Evolutionary conservation across 2,888 invertebrate genomes (phyloP).

Genomic region (Cephonodes hylas): DNA sequence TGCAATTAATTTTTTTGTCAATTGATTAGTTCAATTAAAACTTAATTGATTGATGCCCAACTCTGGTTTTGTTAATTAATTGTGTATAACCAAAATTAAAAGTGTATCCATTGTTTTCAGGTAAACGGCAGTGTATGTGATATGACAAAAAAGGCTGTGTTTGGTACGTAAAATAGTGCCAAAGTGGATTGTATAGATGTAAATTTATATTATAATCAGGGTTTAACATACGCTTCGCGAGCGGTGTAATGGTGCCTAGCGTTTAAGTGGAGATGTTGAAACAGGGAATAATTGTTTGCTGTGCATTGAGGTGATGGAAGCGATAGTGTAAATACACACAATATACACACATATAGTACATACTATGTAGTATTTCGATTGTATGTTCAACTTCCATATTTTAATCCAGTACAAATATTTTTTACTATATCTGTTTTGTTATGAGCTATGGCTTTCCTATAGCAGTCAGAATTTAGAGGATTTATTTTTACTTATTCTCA

Average conservation of each 20-base stretch:
- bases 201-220: constrained; percentile 40
- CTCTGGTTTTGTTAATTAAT: not conserved
- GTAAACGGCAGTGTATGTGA: constrained; percentile 30
- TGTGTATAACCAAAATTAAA: not conserved
- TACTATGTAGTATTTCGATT: too few species aligned
- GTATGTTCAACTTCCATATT: too few species aligned
- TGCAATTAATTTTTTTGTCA: too few species aligned
- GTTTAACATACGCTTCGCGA: constrained; percentile 36
- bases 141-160: constrained; percentile 26
- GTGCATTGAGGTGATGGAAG: constrained; percentile 5
- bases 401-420: too few species aligned
- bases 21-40: too few species aligned
- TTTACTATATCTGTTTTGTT: too few species aligned
- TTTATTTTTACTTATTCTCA: too few species aligned
- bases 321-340: not conserved
- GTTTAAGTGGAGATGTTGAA: not conserved
- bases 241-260: constrained; percentile 24
- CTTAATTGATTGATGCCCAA: too few species aligned
- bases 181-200: constrained; percentile 36
- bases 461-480: too few species aligned
- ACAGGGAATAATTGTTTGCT: constrained; percentile 10
- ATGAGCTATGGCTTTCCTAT: too few species aligned
- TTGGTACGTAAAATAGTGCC: constrained; percentile 36
- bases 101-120: constrained; percentile 20
- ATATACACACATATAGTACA: too few species aligned